Evolutionary conservation across 2,888 invertebrate species (phyloP).

Genomic region (Pristionchus entomophagus): DNA sequence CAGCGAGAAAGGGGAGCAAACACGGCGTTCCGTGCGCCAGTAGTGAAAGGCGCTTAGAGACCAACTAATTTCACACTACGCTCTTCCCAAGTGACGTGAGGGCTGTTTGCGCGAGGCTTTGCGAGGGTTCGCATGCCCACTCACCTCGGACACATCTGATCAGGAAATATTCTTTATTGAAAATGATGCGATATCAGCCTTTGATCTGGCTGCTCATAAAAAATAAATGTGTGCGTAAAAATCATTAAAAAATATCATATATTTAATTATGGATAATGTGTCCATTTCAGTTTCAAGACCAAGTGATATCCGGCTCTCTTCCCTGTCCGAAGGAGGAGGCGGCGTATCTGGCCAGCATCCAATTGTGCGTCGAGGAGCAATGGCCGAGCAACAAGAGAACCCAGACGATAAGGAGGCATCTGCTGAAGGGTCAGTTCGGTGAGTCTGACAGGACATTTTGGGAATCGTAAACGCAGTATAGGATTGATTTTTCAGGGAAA

Average conservation of each 20-base stretch:
- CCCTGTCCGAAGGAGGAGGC: slow-evolving; percentile 83
- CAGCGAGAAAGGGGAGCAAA: too few relatives aligned
- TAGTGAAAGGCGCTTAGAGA: neutral
- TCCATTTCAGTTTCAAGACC: slow-evolving; percentile 80
- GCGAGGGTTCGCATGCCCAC: neutral
- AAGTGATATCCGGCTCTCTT: slow-evolving; percentile 81
- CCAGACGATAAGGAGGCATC: slow-evolving; percentile 73
- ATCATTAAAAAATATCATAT: neutral
- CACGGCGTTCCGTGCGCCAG: too few relatives aligned
- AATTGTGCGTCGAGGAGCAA: slow-evolving; percentile 81
- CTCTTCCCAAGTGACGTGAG: neutral
- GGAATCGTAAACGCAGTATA: neutral
- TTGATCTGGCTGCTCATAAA: too few relatives aligned
- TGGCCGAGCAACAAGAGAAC: slow-evolving; percentile 77
- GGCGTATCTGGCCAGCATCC: slow-evolving; percentile 82
- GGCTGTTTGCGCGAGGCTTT: neutral
- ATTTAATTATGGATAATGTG: neutral
- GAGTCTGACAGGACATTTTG: neutral
- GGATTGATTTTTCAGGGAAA: neutral
- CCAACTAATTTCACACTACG: neutral
- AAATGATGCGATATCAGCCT: too few relatives aligned
- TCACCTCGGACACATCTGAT: too few relatives aligned
- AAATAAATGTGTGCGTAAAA: too few relatives aligned
- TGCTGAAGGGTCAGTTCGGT: slow-evolving; percentile 75
- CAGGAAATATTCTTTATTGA: too few relatives aligned